Percentiles rank a stretch among this genome's conserved stretches.
These are phyloP conservation scores for Melanerpes aurifrons DNA, from an alignment of 2,113 vertebrate species.

Conservation along the genomic window DNA sequence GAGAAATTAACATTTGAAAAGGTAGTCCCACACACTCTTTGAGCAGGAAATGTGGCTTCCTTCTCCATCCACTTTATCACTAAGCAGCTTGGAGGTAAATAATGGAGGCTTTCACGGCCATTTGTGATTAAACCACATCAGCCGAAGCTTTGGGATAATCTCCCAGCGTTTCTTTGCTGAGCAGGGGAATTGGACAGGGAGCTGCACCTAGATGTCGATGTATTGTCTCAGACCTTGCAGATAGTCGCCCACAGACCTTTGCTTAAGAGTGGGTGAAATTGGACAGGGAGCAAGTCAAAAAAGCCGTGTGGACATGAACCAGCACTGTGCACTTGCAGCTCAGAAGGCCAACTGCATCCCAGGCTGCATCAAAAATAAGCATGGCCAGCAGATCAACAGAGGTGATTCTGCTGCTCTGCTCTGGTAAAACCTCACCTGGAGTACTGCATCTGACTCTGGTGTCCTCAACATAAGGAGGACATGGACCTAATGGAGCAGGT, in stretches of 20 bases:
- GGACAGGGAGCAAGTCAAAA: not conserved
- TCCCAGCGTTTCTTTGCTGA: not conserved
- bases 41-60: conserved; percentile 66
- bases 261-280: not conserved
- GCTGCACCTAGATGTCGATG: not conserved
- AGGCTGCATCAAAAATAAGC: too few species aligned
- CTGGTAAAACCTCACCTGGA: too few species aligned
- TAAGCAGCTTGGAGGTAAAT: conserved; percentile 59
- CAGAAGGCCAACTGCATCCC: too few species aligned
- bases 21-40: conserved; percentile 60
- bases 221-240: not conserved
- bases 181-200: not conserved
- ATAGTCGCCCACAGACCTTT: not conserved
- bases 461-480: too few species aligned
- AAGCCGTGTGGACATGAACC: not conserved
- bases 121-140: not conserved
- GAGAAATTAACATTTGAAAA: conserved; percentile 73
- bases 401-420: too few species aligned
- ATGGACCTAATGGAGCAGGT: too few species aligned
- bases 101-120: conserved; percentile 41
- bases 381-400: too few species aligned
- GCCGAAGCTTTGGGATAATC: not conserved
- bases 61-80: conserved; percentile 47
- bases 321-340: too few species aligned
- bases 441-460: too few species aligned